Evolutionary conservation across 1,140 invertebrate species (phyloP).

Genomic region (Telenomus remus): DNA sequence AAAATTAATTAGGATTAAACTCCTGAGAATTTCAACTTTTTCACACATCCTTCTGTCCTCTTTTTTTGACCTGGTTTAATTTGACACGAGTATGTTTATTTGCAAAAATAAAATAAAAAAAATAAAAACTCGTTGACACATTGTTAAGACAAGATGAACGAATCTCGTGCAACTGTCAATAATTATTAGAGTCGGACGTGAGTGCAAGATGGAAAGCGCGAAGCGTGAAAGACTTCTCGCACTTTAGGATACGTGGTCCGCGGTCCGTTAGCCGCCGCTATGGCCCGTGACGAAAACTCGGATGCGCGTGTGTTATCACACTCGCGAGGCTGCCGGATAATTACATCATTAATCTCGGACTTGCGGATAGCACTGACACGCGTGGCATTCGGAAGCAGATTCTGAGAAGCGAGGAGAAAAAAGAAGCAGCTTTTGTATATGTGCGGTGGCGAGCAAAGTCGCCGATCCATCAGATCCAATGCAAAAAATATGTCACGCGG

Average conservation of each 20-base stretch:
- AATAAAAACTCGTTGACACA: slow-evolving; percentile 1
- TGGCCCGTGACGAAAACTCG: slow-evolving; percentile 63
- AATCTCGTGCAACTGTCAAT: slow-evolving; percentile 20
- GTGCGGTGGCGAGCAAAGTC: slow-evolving; percentile 15
- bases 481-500: too few species aligned
- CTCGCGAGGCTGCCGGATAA: slow-evolving; percentile 59
- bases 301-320: slow-evolving; percentile 56
- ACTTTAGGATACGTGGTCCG: slow-evolving; percentile 56
- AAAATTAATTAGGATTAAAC: slow-evolving; percentile 12
- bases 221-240: slow-evolving; percentile 59
- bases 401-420: slow-evolving; percentile 31
- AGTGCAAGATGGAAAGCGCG: slow-evolving; percentile 42
- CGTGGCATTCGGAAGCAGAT: slow-evolving; percentile 54
- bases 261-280: slow-evolving; percentile 60
- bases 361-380: slow-evolving; percentile 35
- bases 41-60: not conserved
- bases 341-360: slow-evolving; percentile 66
- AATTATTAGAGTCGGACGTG: slow-evolving; percentile 32
- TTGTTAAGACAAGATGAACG: slow-evolving; percentile 4
- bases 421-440: too few species aligned
- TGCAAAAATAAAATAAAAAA: too few species aligned
- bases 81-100: too few species aligned
- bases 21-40: not conserved
- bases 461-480: not conserved
- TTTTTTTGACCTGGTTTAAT: not conserved